Evolutionary conservation across 1,140 invertebrate genomes (phyloP), one percentile per base, ranked within the genome.

Genomic region (Brachionus rotundiformis): DNA sequence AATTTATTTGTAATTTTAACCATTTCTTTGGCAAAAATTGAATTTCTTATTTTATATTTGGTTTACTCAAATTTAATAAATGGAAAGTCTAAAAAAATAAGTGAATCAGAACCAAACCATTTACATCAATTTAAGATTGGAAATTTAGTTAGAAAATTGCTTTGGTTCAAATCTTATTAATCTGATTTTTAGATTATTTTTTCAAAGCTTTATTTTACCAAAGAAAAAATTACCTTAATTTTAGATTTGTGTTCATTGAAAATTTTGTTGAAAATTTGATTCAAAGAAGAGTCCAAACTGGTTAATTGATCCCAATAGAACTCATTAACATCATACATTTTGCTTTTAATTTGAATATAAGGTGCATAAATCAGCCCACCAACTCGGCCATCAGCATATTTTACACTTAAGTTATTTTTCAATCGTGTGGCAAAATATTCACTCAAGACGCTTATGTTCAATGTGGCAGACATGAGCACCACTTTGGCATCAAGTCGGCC

Each of bases 401-500:
- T 49, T 16, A 77, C 47, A 77, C 36, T 77, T 7, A 77, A 29
- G 33, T 77, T 54, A 39, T 31, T 16, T 23, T 65, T 81, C 10
- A 65, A 44, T 68, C 19, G 61, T 0, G 41, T 49, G 13, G 29
- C 13, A 84, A 87, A 88, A 80, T 88, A 88, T 27, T 85, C 44
- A 11, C 85, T 84, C 84, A 88, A 88, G 82, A 85, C 31, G 19
- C 84, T 82, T 1, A 84, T 85, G 27, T 88, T 85, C 82, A 88
- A 84, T 54, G 87, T 88, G 23, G 87, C 87, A 6, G 87, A 88
- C 87, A 88, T 88, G 59, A 88, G 83, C 3, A 88, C 85, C 83
- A 90, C 90, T 87, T 93, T 94, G 0, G 93, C 92, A 63, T 89
- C 87, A 19, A 83, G 73, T 1, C 85, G 86, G 81, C 84, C 84